Percentiles rank a stretch among this genome's conserved stretches.
Conservation (phyloP, 2,888 invertebrate species). For the Desoria tigrina region DNA sequence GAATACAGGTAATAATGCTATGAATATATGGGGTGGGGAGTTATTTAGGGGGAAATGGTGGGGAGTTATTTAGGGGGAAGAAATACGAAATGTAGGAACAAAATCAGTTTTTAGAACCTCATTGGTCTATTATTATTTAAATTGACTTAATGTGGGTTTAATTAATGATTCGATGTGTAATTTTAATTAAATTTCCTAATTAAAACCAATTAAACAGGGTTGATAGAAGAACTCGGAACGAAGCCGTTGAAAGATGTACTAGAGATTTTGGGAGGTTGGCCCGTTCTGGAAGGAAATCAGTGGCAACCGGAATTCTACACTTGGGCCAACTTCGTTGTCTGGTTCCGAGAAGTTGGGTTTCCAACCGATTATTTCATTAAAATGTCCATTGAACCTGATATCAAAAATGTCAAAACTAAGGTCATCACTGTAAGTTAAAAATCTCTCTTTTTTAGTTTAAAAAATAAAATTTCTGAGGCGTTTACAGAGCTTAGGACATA, state of each 20-base stretch:
- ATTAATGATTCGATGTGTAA: too few species aligned
- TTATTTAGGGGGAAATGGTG: too few species aligned
- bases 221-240: slow-evolving; percentile 57
- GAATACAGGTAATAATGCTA: slow-evolving; percentile 71
- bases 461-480: too few species aligned
- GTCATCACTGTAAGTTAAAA: slow-evolving; percentile 73
- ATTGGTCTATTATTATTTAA: too few species aligned
- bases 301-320: slow-evolving; percentile 63
- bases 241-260: slow-evolving; percentile 57
- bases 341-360: slow-evolving; percentile 75
- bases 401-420: slow-evolving; percentile 80
- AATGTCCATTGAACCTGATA: slow-evolving; percentile 82
- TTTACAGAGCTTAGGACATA: too few species aligned
- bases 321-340: slow-evolving; percentile 80
- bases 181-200: slow-evolving; percentile 44
- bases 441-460: not conserved
- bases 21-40: not conserved
- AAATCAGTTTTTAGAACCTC: too few species aligned
- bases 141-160: too few species aligned
- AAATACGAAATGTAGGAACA: too few species aligned
- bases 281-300: slow-evolving; percentile 55
- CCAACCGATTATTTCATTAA: slow-evolving; percentile 86
- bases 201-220: slow-evolving; percentile 52
- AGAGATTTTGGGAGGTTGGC: slow-evolving; percentile 60
- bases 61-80: too few species aligned